These are phyloP conservation scores for Drosophila virilis DNA, from an alignment of 1,140 invertebrate genomes.

Conservation along the genomic window DNA sequence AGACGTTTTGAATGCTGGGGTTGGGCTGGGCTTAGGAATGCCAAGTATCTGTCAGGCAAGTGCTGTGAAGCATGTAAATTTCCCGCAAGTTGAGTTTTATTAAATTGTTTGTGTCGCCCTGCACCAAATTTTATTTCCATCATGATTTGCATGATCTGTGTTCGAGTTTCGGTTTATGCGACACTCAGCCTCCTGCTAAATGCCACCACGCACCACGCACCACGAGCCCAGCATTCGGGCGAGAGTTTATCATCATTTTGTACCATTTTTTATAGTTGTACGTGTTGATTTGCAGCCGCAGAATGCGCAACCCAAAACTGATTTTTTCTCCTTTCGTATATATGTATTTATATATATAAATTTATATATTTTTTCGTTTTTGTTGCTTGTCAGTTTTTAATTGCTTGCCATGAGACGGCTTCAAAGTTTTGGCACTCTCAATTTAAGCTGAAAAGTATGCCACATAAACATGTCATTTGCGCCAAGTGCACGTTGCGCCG, in stretches of 20 bases:
- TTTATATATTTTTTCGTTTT: not conserved
- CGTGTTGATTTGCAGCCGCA: conserved; percentile 27
- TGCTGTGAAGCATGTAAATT: conserved; percentile 71
- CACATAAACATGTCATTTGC: conserved; percentile 70
- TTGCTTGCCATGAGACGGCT: conserved; percentile 39
- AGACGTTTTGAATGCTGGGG: conserved; percentile 50
- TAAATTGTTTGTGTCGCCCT: conserved; percentile 77
- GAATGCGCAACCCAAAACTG: conserved; percentile 16
- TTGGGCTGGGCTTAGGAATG: conserved; percentile 15
- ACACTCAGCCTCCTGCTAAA: conserved; percentile 4
- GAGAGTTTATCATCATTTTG: conserved; percentile 41
- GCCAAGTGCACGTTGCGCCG: conserved; percentile 58
- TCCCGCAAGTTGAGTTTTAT: conserved; percentile 73
- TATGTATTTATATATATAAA: not conserved
- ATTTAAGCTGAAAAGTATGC: conserved; percentile 50
- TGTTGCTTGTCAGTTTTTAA: conserved; percentile 36
- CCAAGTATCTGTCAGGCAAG: conserved; percentile 49
- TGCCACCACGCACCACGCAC: conserved; percentile 21
- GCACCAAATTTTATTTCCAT: conserved; percentile 69
- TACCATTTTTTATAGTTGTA: conserved; percentile 44
- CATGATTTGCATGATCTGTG: conserved; percentile 75
- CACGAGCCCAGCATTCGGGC: conserved; percentile 7
- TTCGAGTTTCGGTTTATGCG: conserved; percentile 19
- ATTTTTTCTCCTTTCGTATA: not conserved
- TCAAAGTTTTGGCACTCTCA: conserved; percentile 33